Evolutionary conservation across 2,888 invertebrate genomes (phyloP).

Genomic region (Macrophya alboannulata): DNA sequence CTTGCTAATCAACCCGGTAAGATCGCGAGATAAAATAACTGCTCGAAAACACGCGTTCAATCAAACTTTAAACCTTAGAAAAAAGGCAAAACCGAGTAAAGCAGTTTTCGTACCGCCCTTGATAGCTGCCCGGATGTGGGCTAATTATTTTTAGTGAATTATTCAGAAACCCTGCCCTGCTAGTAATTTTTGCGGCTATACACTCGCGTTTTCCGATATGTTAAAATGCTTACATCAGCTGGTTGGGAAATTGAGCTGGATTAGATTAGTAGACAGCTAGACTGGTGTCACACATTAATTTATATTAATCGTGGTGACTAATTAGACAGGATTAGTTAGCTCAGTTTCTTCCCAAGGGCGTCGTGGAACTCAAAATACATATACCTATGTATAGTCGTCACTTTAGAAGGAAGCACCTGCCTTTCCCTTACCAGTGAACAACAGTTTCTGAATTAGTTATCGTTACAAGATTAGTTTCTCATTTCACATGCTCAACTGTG

Average conservation of each 20-base stretch:
- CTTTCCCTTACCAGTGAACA: slow-evolving; percentile 21
- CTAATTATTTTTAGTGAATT: slow-evolving; percentile 29
- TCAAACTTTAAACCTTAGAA: slow-evolving; percentile 16
- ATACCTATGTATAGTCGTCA: not conserved
- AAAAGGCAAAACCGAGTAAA: not conserved
- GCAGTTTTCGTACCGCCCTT: not conserved
- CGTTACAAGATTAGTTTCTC: slow-evolving; percentile 46
- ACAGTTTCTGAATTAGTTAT: slow-evolving; percentile 51
- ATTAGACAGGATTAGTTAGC: slow-evolving; percentile 63
- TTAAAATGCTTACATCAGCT: not conserved
- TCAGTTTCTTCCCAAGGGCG: slow-evolving; percentile 63
- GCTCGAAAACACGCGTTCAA: slow-evolving; percentile 41
- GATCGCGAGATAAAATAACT: slow-evolving; percentile 23
- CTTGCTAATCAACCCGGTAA: slow-evolving; percentile 11
- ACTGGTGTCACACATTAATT: slow-evolving; percentile 69
- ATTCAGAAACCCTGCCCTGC: not conserved
- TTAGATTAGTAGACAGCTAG: slow-evolving; percentile 48
- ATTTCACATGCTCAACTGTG: slow-evolving; percentile 21
- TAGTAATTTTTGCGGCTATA: not conserved
- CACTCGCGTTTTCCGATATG: not conserved
- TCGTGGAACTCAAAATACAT: slow-evolving; percentile 63
- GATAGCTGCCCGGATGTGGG: not conserved
- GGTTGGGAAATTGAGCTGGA: slow-evolving; percentile 11
- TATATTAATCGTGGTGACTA: slow-evolving; percentile 70
- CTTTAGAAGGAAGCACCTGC: slow-evolving; percentile 48